Percentiles rank a stretch among this genome's conserved stretches.
phyloP scores from a whole-genome alignment of 2,113 vertebrate species.

The Isurus oxyrinchus region DNA sequence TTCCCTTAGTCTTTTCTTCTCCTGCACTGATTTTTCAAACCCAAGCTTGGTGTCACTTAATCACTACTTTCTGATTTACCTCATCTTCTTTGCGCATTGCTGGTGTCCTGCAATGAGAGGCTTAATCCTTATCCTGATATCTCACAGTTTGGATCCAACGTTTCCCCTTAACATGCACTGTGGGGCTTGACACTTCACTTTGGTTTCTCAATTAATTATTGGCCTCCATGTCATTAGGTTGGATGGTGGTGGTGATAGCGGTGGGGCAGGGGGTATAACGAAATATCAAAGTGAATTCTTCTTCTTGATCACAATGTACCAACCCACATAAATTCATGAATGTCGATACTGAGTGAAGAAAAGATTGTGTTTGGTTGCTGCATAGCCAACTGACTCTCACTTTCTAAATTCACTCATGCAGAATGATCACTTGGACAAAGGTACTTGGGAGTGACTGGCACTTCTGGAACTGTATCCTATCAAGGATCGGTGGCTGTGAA shows the following conservation, averaged over 20 bases:
- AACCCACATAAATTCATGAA: background rate
- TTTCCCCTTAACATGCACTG: background rate
- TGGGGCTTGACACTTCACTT: background rate
- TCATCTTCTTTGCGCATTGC: background rate
- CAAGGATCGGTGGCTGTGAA: background rate
- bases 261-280: too few species aligned
- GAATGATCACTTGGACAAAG: background rate
- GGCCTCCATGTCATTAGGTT: background rate
- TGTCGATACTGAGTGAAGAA: background rate
- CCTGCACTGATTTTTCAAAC: background rate
- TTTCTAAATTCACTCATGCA: background rate
- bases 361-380: background rate
- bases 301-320: background rate
- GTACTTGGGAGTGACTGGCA: background rate
- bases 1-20: background rate
- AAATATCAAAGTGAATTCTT: background rate
- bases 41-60: background rate
- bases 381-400: too few species aligned
- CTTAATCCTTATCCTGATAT: background rate
- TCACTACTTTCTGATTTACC: background rate
- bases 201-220: background rate
- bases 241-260: too few species aligned
- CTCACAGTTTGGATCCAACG: background rate
- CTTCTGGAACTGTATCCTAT: background rate
- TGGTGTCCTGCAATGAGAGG: background rate